Percentiles rank a stretch among this genome's conserved stretches.
Evolutionary conservation across 1,140 invertebrate species (phyloP).

Genomic region (Fopius arisanus): DNA sequence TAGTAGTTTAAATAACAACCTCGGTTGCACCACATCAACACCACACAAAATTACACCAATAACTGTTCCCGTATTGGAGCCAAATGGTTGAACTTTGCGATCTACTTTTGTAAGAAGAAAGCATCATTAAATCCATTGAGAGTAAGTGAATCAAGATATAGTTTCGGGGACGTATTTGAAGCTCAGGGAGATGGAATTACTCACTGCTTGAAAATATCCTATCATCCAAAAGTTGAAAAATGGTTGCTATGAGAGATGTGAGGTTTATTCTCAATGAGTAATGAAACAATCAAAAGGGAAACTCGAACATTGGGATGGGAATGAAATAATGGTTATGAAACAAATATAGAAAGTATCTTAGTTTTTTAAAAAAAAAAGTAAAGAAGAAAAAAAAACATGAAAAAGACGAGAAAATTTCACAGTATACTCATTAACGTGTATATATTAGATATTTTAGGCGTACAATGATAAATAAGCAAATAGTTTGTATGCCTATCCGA

Average conservation of each 20-base stretch:
- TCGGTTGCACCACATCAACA: conserved; percentile 41
- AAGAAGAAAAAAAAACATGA: neutral
- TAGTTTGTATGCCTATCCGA: neutral
- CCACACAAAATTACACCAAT: conserved; percentile 45
- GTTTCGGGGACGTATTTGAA: neutral
- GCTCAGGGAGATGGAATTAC: neutral
- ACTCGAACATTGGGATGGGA: neutral
- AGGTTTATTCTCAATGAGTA: neutral
- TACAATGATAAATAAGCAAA: neutral
- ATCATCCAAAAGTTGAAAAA: too few species aligned
- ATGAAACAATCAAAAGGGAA: conserved; percentile 17
- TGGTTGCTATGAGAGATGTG: too few species aligned
- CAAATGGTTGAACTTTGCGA: conserved; percentile 54
- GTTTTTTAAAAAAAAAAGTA: conserved; percentile 24
- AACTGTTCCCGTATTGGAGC: conserved; percentile 52
- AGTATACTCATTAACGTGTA: conserved; percentile 19
- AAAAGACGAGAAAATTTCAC: conserved; percentile 10
- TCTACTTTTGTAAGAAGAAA: neutral
- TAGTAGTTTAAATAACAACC: conserved; percentile 60
- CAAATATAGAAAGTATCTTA: conserved; percentile 24
- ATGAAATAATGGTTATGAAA: neutral
- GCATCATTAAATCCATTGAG: neutral
- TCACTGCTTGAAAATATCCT: too few species aligned
- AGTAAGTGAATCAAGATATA: neutral
- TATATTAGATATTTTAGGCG: neutral